These are phyloP conservation scores for Anagyrus pseudococci DNA, from an alignment of 2,888 invertebrate species.

Conservation along the genomic window DNA sequence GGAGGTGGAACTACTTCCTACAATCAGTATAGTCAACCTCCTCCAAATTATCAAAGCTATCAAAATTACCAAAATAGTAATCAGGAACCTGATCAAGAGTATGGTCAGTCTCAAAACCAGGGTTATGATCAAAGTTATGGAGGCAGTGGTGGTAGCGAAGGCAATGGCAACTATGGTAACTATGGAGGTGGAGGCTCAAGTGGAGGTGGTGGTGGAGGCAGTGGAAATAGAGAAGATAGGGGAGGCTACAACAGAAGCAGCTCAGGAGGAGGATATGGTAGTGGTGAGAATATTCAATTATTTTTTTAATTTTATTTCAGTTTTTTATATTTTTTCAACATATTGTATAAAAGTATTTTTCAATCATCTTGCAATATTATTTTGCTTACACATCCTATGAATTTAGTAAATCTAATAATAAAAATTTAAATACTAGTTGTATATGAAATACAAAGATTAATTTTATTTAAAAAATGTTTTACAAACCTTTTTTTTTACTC, in stretches of 20 bases:
- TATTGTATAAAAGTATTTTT: too few species aligned
- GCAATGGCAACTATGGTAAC: conserved; percentile 62
- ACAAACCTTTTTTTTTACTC: neutral
- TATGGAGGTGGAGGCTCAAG: conserved; percentile 47
- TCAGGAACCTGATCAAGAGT: neutral
- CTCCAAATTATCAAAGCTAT: conserved; percentile 55
- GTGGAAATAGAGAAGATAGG: conserved; percentile 46
- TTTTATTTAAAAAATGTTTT: too few species aligned
- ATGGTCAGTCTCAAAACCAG: conserved; percentile 19
- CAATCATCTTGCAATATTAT: too few species aligned
- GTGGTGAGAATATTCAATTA: conserved; percentile 13
- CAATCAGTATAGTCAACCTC: conserved; percentile 58
- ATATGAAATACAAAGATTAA: too few species aligned
- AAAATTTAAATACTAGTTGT: too few species aligned
- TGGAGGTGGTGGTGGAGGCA: conserved; percentile 49
- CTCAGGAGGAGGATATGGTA: conserved; percentile 44
- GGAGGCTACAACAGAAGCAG: conserved; percentile 46
- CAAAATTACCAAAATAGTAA: conserved; percentile 48
- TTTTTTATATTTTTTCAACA: too few species aligned
- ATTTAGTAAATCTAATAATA: too few species aligned
- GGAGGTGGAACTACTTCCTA: conserved; percentile 47
- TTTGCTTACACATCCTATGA: too few species aligned
- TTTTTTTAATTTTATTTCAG: too few species aligned
- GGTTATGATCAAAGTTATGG: conserved; percentile 53
- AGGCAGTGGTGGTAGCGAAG: conserved; percentile 61